phyloP scores from a whole-genome alignment of 2,113 vertebrate genomes.

The Xenus cinereus region DNA sequence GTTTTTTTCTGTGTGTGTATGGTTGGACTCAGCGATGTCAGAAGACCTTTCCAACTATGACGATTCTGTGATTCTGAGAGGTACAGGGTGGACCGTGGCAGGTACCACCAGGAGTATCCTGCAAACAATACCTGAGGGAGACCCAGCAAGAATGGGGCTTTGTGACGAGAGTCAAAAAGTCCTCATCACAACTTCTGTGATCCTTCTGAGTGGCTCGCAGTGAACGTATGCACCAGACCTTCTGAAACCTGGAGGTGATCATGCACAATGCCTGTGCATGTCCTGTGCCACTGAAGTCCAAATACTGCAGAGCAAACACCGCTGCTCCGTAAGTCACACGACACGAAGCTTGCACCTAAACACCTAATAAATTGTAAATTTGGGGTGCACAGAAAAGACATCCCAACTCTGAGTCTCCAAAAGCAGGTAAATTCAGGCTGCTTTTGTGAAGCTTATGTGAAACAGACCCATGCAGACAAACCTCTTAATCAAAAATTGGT shows the following conservation, averaged over 20 bases:
- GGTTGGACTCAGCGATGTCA: too few species aligned
- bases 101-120: neutral
- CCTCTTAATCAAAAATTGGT: neutral
- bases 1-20: too few species aligned
- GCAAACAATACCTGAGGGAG: neutral
- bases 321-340: neutral
- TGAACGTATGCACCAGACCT: neutral
- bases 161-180: neutral
- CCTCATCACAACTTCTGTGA: neutral
- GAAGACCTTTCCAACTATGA: too few species aligned
- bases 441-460: neutral
- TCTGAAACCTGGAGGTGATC: neutral
- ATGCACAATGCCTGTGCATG: rapidly evolving
- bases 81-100: too few species aligned
- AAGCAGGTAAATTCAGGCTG: neutral
- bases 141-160: neutral
- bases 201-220: neutral
- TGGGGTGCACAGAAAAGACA: neutral
- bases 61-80: too few species aligned
- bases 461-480: neutral
- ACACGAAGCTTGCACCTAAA: neutral
- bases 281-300: neutral
- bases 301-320: neutral
- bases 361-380: neutral
- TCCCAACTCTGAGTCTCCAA: neutral